Percentiles rank a stretch among this genome's conserved stretches.
phyloP scores from a whole-genome alignment of 2,888 invertebrate genomes.

The Pollenia amentaria region DNA sequence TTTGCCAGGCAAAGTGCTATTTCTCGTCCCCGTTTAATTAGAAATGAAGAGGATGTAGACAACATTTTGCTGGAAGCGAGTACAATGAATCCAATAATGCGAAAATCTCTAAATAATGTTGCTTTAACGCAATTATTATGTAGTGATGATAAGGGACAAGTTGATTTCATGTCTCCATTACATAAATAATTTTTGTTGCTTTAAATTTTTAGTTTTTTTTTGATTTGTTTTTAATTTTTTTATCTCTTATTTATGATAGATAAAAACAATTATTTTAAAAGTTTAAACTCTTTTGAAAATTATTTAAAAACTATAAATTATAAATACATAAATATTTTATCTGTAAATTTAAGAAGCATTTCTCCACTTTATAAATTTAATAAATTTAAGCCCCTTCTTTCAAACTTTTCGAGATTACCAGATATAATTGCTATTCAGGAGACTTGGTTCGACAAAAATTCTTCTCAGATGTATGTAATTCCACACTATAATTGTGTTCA shows the following conservation, averaged over 20 bases:
- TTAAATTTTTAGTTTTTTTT: neutral
- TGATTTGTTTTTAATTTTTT: too few relatives aligned
- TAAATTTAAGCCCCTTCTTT: too few relatives aligned
- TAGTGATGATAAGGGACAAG: neutral
- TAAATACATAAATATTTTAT: neutral
- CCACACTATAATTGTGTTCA: too few relatives aligned
- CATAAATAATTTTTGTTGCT: neutral
- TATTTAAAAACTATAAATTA: neutral
- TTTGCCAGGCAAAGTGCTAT: neutral
- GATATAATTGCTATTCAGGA: too few relatives aligned
- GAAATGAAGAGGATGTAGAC: too few relatives aligned
- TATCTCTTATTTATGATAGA: neutral
- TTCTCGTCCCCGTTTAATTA: neutral
- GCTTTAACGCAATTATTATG: too few relatives aligned
- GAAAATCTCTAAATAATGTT: neutral
- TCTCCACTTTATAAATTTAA: neutral
- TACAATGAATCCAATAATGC: neutral
- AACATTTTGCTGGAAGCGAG: neutral
- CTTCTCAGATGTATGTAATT: too few relatives aligned
- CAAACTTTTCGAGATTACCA: too few relatives aligned
- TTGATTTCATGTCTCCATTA: neutral
- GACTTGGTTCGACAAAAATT: too few relatives aligned
- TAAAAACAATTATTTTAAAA: neutral
- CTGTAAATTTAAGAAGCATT: conserved; percentile 1
- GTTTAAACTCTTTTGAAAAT: neutral